Conservation (phyloP, 2,888 invertebrate species). For the Protophormia terraenovae region DNA sequence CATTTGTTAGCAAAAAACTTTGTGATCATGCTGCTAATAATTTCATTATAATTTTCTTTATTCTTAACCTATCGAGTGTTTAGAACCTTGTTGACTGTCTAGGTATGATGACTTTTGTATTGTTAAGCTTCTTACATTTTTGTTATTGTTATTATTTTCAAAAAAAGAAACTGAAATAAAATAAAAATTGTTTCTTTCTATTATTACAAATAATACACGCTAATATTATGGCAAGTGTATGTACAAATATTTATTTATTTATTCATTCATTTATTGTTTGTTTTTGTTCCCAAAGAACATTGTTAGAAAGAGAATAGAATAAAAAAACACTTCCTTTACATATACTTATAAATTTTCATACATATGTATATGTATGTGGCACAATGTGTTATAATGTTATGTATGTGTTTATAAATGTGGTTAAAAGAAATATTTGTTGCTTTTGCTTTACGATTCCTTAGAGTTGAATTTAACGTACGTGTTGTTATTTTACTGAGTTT, state of each 20-base stretch:
- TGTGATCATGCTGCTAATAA: too few species aligned
- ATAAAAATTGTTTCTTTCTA: slow-evolving; percentile 22
- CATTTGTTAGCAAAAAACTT: too few species aligned
- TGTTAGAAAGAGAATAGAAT: background rate
- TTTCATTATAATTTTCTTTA: too few species aligned
- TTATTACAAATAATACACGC: slow-evolving; percentile 55
- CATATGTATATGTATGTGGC: background rate
- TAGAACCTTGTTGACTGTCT: background rate
- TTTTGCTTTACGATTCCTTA: slow-evolving; percentile 14
- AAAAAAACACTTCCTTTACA: background rate
- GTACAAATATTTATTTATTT: slow-evolving; percentile 64
- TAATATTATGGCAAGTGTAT: slow-evolving; percentile 53
- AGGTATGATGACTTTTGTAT: slow-evolving; percentile 33
- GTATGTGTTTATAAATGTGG: background rate
- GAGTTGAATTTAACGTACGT: slow-evolving; percentile 47
- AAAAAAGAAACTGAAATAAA: too few species aligned
- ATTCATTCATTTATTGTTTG: slow-evolving; percentile 50
- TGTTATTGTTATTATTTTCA: slow-evolving; percentile 41
- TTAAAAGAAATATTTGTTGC: slow-evolving; percentile 23
- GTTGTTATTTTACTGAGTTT: slow-evolving; percentile 54
- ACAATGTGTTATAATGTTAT: slow-evolving; percentile 16
- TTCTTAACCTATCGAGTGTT: background rate
- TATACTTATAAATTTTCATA: background rate
- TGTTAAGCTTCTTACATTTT: slow-evolving; percentile 35
- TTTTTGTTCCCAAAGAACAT: slow-evolving; percentile 13